Conservation (phyloP, 2,888 invertebrate genomes). For the Agriopis aurantiaria region DNA sequence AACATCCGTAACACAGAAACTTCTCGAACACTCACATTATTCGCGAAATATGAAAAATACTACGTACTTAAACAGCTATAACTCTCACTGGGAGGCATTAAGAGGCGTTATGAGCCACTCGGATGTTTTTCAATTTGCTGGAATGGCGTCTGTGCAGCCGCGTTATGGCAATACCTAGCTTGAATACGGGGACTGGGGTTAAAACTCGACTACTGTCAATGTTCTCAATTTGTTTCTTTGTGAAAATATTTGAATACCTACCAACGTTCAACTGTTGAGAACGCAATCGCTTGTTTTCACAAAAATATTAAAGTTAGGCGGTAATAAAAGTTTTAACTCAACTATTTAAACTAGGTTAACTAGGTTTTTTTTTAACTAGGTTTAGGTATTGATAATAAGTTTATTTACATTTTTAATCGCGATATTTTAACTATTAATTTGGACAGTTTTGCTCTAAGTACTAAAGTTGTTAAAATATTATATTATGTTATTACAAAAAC, state of each 20-base stretch:
- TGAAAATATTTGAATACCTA: constrained; percentile 8
- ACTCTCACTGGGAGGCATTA: constrained; percentile 77
- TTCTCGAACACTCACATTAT: constrained; percentile 68
- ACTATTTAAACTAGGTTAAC: no score
- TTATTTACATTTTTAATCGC: no score
- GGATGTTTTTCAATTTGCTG: constrained; percentile 83
- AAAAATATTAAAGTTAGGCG: not conserved
- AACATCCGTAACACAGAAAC: constrained; percentile 48
- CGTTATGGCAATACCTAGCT: constrained; percentile 64
- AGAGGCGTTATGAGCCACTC: constrained; percentile 79
- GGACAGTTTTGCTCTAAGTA: no score
- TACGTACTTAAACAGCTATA: constrained; percentile 72
- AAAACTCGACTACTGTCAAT: constrained; percentile 35
- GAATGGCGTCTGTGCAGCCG: constrained; percentile 70
- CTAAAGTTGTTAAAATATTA: no score
- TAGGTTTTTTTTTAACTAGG: no score
- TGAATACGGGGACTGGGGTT: constrained; percentile 49
- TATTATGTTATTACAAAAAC: no score
- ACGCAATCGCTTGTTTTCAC: not conserved
- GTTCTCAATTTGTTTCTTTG: constrained; percentile 30
- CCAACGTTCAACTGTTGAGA: no score
- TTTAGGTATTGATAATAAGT: no score
- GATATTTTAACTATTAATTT: no score
- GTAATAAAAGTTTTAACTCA: no score
- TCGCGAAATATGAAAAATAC: constrained; percentile 81